Evolutionary conservation across 2,797 vertebrate genomes (phyloP).

Genomic region (Catamblyrhynchus diadema): DNA sequence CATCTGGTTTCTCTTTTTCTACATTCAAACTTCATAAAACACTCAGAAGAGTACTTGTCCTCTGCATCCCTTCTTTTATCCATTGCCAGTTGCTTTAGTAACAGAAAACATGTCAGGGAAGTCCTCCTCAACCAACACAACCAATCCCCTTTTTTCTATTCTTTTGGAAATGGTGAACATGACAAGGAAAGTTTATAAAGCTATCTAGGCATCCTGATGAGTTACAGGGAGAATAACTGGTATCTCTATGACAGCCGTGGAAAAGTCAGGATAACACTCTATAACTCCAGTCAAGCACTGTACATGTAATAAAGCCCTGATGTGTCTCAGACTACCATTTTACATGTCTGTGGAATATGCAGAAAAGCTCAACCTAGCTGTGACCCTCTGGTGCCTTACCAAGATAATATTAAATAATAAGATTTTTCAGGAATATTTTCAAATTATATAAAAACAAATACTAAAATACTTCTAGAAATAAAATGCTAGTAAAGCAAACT

Average conservation of each 20-base stretch:
- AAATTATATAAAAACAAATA: neutral
- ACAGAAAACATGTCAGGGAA: neutral
- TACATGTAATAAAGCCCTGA: neutral
- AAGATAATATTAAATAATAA: neutral
- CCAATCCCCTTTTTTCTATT: accelerated
- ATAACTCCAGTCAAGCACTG: neutral
- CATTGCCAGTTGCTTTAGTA: neutral
- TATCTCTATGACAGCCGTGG: neutral
- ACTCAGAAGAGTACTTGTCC: neutral
- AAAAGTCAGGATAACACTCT: neutral
- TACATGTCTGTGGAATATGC: neutral
- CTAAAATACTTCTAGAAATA: neutral
- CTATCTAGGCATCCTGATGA: neutral
- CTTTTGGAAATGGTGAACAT: neutral
- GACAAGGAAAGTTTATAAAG: neutral
- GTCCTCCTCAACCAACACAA: accelerated
- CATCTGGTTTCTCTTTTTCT: neutral
- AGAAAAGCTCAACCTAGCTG: neutral
- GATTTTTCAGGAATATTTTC: neutral
- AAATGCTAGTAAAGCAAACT: neutral
- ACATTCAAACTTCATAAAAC: neutral
- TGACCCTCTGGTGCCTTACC: neutral
- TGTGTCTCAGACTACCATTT: neutral
- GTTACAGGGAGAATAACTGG: neutral
- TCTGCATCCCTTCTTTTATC: neutral